These are phyloP conservation scores for Vombatus ursinus DNA, from an alignment of 2,113 vertebrate species.

Conservation along the genomic window DNA sequence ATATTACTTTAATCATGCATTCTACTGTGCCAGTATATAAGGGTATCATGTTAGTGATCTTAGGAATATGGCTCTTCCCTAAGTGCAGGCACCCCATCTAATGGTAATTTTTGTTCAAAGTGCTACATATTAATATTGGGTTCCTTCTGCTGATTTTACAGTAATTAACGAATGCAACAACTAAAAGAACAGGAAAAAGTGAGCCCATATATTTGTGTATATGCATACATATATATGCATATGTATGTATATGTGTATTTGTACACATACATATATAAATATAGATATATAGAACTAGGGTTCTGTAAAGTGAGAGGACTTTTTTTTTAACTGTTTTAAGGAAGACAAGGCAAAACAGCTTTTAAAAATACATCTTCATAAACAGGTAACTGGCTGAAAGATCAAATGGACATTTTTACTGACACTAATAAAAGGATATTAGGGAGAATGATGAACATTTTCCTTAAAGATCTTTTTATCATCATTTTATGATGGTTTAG, in stretches of 20 bases:
- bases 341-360: neutral
- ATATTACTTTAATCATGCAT: neutral
- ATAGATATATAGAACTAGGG: neutral
- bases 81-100: neutral
- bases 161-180: neutral
- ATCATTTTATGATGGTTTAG: neutral
- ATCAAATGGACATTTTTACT: neutral
- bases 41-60: neutral
- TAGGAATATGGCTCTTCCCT: neutral
- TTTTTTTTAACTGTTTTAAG: neutral
- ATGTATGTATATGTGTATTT: neutral
- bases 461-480: slow-evolving; percentile 6
- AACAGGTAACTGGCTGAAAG: slow-evolving; percentile 15
- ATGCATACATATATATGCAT: neutral
- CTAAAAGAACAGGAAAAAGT: neutral
- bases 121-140: neutral
- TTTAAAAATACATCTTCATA: slow-evolving; percentile 2
- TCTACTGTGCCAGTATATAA: neutral
- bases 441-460: slow-evolving; percentile 5
- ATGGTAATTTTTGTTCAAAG: neutral
- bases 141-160: neutral
- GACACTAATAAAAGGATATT: neutral
- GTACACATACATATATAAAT: neutral
- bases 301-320: neutral
- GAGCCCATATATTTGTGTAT: neutral